Evolutionary conservation across 2,888 invertebrate genomes (phyloP), one percentile per base, ranked within the genome.

Genomic region (Tetanocera ferruginea): DNA sequence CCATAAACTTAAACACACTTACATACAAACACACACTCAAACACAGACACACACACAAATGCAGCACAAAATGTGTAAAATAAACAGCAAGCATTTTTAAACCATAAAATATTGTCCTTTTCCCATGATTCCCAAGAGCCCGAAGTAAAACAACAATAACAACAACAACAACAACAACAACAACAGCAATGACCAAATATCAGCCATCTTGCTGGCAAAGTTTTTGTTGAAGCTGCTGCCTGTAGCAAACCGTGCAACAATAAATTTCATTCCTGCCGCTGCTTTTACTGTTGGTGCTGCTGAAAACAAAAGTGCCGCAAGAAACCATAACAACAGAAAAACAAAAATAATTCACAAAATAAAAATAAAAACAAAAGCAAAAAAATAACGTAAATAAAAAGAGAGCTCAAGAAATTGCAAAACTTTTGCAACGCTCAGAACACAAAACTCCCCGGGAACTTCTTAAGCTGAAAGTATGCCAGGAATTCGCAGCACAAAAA

Each of bases 31-130:
- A 43, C 43, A 43, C 43, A 43, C 31, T 31, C 43, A 11, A 1
- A 43, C 43, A 43, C 43, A 11, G 2, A 43, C 43, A 43, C 43
- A 43, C 43, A 43, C 14, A 43, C 43, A 43, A 43, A 43, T 43
- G 43, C 11, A 43, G n/a, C n/a, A 43, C 43, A 43, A 43, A 43
- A 43, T 43, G 43, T 43, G 43, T 14, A 28, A 60, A 60, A 60
- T 60, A 9, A 60, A 60, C 25, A 60, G 57, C 25, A 25, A 25
- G 9, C 57, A 60, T 60, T 60, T 60, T 60, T 60, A 60, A 60
- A 60, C 25, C 57, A 60, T 60, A 28, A 60, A 60, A 60, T 60
- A 60, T 60, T 28, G 57, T 23, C 57, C 57, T 25, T 9, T 28
- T 14, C 23, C 9, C 23, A 28, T 23, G 28, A 23, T 14, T 1